Evolutionary conservation across 2,113 vertebrate species (phyloP), one percentile per base, ranked within the genome.

Genomic region (Alexandromys fortis): DNA sequence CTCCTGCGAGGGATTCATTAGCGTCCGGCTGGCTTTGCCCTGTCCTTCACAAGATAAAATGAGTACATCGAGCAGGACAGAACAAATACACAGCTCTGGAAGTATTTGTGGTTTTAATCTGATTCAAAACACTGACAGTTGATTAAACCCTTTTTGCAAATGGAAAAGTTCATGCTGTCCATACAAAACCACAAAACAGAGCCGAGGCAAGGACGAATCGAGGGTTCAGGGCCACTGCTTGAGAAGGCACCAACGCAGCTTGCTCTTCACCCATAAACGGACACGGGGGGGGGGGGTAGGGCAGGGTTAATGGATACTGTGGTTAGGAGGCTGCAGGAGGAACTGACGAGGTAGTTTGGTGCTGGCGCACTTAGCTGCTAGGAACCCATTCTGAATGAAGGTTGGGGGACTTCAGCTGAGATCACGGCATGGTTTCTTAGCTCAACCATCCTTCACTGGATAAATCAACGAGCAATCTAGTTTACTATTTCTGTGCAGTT

Each of bases 21-120:
- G 92, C 70, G n/a, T n/a, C 92, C 77, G 52, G 70, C 24, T 3
- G 94, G 45, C 81, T 96, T 95, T 97, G 89, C 78, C 35, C 45
- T 97, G 92, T 58, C 90, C 21, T 95, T 96, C 93, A 98, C 94
- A 98, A 94, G 86, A 75, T 26, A 96, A 81, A 78, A 87, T 28
- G 70, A 88, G 13, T 92, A 38, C 22, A 7, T 49, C n/a, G 88
- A 94, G 94, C 93, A 97, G 96, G 96, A 92, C 12, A n/a, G 92
- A 97, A 94, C 93, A 97, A 98, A 98, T 86, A 94, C 52, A 70
- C 17, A n/a, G 70, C 35, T 98, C 96, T 97, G 81, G 87, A 97
- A 96, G 33, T 21, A 96, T 98, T 97, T 96, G 85, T 91, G 95
- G 77, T 97, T 94, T 90, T 96, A 97, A 96, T 82, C 97, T 98